Evolutionary conservation across 2,113 vertebrate genomes (phyloP).

Genomic region (Microcebus griseorufus): DNA sequence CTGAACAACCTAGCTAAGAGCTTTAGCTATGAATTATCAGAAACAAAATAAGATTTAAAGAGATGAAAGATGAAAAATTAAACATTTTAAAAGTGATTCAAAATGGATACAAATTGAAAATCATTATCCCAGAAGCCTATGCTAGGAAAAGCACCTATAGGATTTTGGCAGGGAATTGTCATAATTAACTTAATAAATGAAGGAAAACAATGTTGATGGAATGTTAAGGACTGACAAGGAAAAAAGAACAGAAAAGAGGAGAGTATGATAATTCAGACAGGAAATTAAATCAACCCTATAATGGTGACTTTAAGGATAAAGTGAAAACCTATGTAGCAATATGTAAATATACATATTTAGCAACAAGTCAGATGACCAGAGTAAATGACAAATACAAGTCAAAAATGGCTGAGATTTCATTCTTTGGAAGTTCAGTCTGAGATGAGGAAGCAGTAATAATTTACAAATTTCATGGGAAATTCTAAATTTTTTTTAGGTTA

Average conservation of each 20-base stretch:
- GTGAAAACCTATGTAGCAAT: constrained; percentile 43
- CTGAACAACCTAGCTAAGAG: neutral
- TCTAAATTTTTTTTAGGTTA: neutral
- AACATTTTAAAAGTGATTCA: neutral
- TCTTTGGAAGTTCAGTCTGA: neutral
- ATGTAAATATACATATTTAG: constrained; percentile 37
- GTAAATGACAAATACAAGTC: neutral
- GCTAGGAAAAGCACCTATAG: neutral
- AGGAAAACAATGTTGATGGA: neutral
- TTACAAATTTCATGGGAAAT: constrained; percentile 9
- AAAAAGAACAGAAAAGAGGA: neutral
- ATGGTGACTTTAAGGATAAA: neutral
- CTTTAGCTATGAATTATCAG: neutral
- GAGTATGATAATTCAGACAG: neutral
- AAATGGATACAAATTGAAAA: neutral
- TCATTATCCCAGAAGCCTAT: neutral
- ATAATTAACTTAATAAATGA: neutral
- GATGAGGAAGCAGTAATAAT: constrained; percentile 22
- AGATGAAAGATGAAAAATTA: neutral
- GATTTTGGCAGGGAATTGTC: neutral
- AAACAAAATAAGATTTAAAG: constrained; percentile 12
- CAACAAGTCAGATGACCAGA: constrained; percentile 53
- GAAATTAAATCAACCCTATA: constrained; percentile 21
- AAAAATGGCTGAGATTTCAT: constrained; percentile 47
- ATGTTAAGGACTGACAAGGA: neutral